A percentile compares a stretch with the other conserved stretches of the same genome.
Conservation (phyloP, 2,888 invertebrate species). For the Mamestra brassicae region DNA sequence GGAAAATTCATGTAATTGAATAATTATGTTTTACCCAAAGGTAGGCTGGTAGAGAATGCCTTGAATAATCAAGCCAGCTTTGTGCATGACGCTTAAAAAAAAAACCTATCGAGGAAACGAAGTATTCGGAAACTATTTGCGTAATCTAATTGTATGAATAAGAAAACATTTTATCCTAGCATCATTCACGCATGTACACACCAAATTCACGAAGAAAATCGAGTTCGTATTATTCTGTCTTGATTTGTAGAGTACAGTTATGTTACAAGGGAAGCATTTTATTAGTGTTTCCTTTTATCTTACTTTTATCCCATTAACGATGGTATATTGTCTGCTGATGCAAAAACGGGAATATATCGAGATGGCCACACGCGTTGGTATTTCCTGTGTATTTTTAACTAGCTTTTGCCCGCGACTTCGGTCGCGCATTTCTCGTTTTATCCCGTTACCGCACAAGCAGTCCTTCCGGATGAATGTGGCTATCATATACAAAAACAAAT, state of each 20-base stretch:
- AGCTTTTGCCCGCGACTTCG: no score
- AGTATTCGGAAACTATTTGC: background rate
- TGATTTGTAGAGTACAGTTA: slow-evolving; percentile 58
- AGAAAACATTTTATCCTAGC: background rate
- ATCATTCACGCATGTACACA: background rate
- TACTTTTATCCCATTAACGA: slow-evolving; percentile 50
- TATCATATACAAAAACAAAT: no score
- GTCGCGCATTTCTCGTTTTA: no score
- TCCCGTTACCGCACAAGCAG: no score
- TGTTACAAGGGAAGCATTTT: slow-evolving; percentile 53
- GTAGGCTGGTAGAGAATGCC: no score
- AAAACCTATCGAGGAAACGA: background rate
- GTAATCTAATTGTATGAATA: background rate
- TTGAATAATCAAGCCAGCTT: no score
- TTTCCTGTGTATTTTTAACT: slow-evolving; percentile 32
- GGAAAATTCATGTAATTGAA: no score
- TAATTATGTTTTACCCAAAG: no score
- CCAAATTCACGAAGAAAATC: slow-evolving; percentile 25
- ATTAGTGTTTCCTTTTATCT: slow-evolving; percentile 60
- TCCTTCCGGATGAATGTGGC: no score
- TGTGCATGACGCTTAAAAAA: no score
- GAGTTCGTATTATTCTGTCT: slow-evolving; percentile 25
- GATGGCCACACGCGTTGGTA: slow-evolving; percentile 37
- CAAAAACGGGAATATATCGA: slow-evolving; percentile 45
- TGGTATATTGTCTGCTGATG: slow-evolving; percentile 59